These are phyloP conservation scores for Patella caerulea DNA, from an alignment of 2,888 invertebrate species.

Conservation along the genomic window DNA sequence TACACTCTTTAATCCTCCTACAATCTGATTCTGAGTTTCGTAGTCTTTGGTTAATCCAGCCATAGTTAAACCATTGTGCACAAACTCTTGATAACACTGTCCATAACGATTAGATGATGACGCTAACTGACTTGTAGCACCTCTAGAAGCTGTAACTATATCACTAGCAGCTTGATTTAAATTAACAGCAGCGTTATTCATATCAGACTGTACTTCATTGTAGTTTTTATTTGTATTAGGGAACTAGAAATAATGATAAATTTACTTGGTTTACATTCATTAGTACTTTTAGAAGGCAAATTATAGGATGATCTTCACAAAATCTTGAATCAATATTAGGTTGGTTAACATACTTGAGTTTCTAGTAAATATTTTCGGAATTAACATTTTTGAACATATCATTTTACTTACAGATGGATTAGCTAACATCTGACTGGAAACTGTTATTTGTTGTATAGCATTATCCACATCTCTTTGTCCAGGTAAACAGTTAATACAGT, in stretches of 20 bases:
- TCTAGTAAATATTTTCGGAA: too few relatives aligned
- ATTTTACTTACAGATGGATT: constrained; percentile 55
- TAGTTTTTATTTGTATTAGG: constrained; percentile 75
- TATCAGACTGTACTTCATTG: constrained; percentile 84
- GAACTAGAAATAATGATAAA: constrained; percentile 75
- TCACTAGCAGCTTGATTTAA: constrained; percentile 88
- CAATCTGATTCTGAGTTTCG: constrained; percentile 85
- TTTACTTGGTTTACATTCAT: too few relatives aligned
- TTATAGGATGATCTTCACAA: too few relatives aligned
- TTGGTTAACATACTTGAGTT: neutral
- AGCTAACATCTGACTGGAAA: constrained; percentile 78
- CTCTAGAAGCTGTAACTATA: constrained; percentile 83
- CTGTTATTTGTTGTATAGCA: constrained; percentile 84
- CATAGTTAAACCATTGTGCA: constrained; percentile 74
- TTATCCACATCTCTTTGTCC: constrained; percentile 95
- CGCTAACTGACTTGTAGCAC: constrained; percentile 79
- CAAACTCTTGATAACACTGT: constrained; percentile 82
- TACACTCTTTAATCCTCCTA: constrained; percentile 88
- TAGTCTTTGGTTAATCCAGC: constrained; percentile 76
- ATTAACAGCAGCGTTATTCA: constrained; percentile 86
- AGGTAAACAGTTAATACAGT: constrained; percentile 87
- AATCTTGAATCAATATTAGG: neutral
- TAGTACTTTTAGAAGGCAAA: too few relatives aligned
- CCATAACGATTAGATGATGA: constrained; percentile 82
- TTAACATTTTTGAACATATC: too few relatives aligned